A percentile compares a stretch with the other conserved stretches of the same genome.
phyloP scores from a whole-genome alignment of 2,113 vertebrate species.

The Plotosus lineatus region DNA sequence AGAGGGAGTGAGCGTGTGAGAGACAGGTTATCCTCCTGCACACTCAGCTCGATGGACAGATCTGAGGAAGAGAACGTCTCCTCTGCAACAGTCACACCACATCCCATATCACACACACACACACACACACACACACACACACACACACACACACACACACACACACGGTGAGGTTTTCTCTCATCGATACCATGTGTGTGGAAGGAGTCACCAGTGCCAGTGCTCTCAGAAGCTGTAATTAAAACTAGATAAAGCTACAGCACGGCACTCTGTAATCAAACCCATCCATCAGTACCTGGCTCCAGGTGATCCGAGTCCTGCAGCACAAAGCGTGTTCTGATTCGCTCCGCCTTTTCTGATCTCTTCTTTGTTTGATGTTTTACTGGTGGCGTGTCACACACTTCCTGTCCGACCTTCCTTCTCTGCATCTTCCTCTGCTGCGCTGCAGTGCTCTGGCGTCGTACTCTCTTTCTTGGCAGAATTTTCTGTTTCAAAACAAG shows the following conservation, averaged over 20 bases:
- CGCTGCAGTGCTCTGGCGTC: not conserved
- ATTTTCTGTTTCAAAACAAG: not conserved
- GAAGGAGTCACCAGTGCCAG: not conserved
- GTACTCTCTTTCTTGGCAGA: not conserved
- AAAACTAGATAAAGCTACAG: not conserved
- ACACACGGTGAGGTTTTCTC: too few relatives aligned
- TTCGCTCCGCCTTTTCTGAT: not conserved
- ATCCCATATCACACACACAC: not conserved
- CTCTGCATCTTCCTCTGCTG: not conserved
- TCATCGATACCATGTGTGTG: not conserved
- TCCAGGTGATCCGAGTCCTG: constrained; percentile 39
- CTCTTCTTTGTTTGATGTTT: constrained; percentile 39
- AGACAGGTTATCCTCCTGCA: constrained; percentile 58
- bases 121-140: not conserved
- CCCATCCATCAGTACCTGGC: constrained; percentile 49
- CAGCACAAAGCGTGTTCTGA: constrained; percentile 58
- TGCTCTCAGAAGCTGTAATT: not conserved
- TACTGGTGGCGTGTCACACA: not conserved
- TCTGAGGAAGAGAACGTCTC: constrained; percentile 65
- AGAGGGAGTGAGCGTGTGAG: constrained; percentile 30
- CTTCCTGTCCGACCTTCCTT: not conserved
- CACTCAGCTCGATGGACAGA: constrained; percentile 69
- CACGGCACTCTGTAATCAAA: not conserved
- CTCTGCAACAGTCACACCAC: constrained; percentile 14
- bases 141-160: not conserved